Evolutionary conservation across 2,113 vertebrate genomes (phyloP), one percentile per base, ranked within the genome.

Genomic region (Poicephalus meyeri): DNA sequence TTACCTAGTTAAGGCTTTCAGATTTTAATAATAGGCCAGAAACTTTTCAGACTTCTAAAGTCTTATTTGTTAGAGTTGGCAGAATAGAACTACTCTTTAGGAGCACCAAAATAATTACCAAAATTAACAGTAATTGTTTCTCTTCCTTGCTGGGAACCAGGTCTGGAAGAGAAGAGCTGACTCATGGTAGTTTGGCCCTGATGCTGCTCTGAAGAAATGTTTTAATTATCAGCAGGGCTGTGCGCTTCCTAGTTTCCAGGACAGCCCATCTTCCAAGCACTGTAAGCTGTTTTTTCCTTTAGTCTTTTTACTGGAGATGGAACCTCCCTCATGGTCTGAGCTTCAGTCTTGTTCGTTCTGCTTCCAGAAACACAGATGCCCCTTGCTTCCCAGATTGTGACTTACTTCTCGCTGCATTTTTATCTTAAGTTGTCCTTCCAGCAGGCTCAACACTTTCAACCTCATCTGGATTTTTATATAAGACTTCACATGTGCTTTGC

Each of bases 101-200:
- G 41, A 93, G 66, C 44, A 86, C 18, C 16, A 49, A 77, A 85
- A 41, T 56, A 81, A 93, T 80, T 69, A 55, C 14, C 13, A 60
- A 80, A 87, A 95, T 80, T 44, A 80, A 86, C 1, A 8, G 61
- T 53, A 88, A 90, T 92, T 78, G 37, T 50, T 95, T 63, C 21
- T 89, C 28, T 92, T 92, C 55, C 60, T 94, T 76, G 71, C 41
- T 83, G 74, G 63, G 49, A 93, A 86, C 16, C 82, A 90, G 68
- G 56, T 63, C 76, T 86, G 82, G 58, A 90, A 69, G 49, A 69
- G 20, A 2, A 60, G 46, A 89, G 63, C 49, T 86, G 81, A 69
- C 53, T 80, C 63, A 44, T 2, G 14, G 25, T 28, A 90, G 44
- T 16, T 76, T 73, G 63, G 53, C 58, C 71, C 53, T 12, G 9